Evolutionary conservation across 2,888 invertebrate species (phyloP), one percentile per base, ranked within the genome.

Genomic region (Allygus modestus): DNA sequence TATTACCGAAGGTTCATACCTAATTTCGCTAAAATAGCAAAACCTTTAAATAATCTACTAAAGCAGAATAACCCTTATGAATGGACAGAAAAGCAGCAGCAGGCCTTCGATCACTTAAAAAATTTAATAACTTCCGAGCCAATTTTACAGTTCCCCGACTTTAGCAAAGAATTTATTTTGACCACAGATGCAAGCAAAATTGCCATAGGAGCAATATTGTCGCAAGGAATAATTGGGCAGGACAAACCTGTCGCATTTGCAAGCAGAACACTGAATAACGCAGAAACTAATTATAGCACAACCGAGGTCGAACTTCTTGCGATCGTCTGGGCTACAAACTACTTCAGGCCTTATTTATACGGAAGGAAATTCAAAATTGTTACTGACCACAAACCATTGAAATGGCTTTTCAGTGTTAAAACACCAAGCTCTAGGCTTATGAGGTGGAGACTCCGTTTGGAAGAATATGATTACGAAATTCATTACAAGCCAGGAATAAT

Each of bases 251-350:
- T 83, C 1, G 54, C 54, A 17, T 83, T n/a, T 58, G 83, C 73
- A 54, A 41, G 61, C 17, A 26, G 77, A 33, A n/a, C 65, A 4
- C 31, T 84, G n/a, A 77, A 58, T n/a, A 37, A 58, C 0, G 61
- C 41, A 1, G 77, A 84, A 58, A 41, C 0, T 0, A 84, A 77
- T 28, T 77, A 84, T n/a, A 26, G 20, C 26, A 46, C 77, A 0
- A 84, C 61, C 11, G 83, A 77, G n/a, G 7, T 17, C 12, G 83
- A 84, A 43, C n/a, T 84, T 7, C 61, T 84, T n/a, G 77, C 61
- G 9, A 41, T 77, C 5, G 61, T 77, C 7, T 84, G 73, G 73
- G 58, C 51, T 11, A 33, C 23, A 7, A 58, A 83, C 11, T 28
- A 58, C 33, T 83, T 75, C 26, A 23, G 75, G 33, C 58, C 58